Percentiles rank a stretch among this genome's conserved stretches.
phyloP scores from a whole-genome alignment of 2,797 vertebrate species.

The Ara ararauna region DNA sequence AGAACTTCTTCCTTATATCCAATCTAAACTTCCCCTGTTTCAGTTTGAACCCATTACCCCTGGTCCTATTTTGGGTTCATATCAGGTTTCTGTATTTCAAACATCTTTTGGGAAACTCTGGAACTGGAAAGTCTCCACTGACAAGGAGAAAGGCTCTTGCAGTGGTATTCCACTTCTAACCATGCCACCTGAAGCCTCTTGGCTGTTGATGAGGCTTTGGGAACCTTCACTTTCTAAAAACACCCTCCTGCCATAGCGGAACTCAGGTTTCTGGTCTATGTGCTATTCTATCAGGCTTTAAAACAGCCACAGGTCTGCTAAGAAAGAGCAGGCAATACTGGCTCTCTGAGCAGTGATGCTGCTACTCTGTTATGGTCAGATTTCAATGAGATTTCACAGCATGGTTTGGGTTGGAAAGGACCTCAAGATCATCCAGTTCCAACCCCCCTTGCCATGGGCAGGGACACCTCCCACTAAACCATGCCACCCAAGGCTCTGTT shows the following conservation, averaged over 20 bases:
- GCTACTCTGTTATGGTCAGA: not conserved
- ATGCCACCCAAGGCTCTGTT: no score
- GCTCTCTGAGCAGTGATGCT: not conserved
- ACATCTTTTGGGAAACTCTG: not conserved
- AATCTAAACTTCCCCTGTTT: not conserved
- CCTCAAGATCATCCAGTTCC: no score
- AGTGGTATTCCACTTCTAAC: not conserved
- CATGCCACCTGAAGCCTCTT: not conserved
- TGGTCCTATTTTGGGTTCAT: not conserved
- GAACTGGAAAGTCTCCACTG: not conserved
- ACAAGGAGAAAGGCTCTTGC: not conserved
- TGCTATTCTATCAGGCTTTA: not conserved
- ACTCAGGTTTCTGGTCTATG: not conserved
- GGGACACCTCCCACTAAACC: no score
- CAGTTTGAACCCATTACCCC: not conserved
- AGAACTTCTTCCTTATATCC: not conserved
- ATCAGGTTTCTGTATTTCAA: not conserved
- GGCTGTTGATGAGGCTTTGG: rapidly evolving
- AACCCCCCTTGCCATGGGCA: no score
- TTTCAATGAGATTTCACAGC: not conserved
- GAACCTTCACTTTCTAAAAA: not conserved
- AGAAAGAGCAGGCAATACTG: not conserved
- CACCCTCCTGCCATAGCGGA: not conserved
- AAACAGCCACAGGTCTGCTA: not conserved
- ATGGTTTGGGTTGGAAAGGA: no score